Evolutionary conservation across 2,113 vertebrate species (phyloP), one percentile per base, ranked within the genome.

Genomic region (Antechinus flavipes): DNA sequence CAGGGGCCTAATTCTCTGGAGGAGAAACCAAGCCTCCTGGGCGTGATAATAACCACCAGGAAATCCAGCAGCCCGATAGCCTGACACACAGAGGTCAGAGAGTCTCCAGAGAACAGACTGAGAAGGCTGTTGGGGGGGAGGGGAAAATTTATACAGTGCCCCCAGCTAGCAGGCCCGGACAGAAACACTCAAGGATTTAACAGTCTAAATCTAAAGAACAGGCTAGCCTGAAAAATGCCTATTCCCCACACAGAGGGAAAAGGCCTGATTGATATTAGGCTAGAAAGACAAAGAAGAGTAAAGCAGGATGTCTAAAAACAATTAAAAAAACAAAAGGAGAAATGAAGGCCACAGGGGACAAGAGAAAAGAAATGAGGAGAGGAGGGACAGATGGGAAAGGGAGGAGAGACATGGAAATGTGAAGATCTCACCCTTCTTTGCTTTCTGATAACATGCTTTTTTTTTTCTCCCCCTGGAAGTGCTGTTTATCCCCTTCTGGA

Each of bases 391-490:
- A 89, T 12, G 54, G 96, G 55, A 91, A 94, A 97, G 94, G 94
- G 96, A 93, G 95, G 92, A 97, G 93, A 49, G 93, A 96, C 95
- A 94, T 91, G 96, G 96, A 91, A 93, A 97, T 91, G 95, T 93
- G 96, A 94, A 61, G 96, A 97, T 97, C 98, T 98, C 98, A 98
- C 98, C 98, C 97, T 97, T 97, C 98, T 98, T 97, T 98, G 98
- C 98, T 98, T 97, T 98, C 98, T 98, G 98, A 98, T 96, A 98
- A 98, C 98, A 97, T 97, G 97, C 98, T 98, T 98, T 98, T 98
- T 98, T 98, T 98, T 98, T 98, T 92, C 98, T 98, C 97, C 98
- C 98, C 98, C 98, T 98, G 97, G 98, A 98, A 98, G 98, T 98
- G 98, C 97, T 98, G 98, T 98, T 98, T 98, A 98, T 98, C 97